These are phyloP conservation scores for Drosophila littoralis DNA, from an alignment of 1,140 invertebrate species.

Conservation along the genomic window DNA sequence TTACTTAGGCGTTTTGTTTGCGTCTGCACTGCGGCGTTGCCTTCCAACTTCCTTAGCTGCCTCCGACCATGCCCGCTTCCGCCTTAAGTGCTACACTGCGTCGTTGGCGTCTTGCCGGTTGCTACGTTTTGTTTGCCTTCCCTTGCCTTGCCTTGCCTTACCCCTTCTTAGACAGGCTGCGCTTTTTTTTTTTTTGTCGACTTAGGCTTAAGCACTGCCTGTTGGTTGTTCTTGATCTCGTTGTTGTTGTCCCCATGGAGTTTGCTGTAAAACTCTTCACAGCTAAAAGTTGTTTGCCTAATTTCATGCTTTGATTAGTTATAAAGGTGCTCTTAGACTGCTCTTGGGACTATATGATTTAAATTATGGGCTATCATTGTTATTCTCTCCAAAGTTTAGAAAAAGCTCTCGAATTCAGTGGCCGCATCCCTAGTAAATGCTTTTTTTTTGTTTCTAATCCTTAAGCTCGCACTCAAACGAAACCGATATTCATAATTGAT, in stretches of 20 bases:
- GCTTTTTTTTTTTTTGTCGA: conserved; percentile 40
- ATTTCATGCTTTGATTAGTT: conserved; percentile 78
- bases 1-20: conserved; percentile 83
- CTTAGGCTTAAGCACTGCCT: conserved; percentile 28
- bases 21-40: conserved; percentile 74
- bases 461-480: too few species aligned
- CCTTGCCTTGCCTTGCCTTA: conserved; percentile 17
- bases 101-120: conserved; percentile 31
- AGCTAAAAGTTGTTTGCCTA: conserved; percentile 68
- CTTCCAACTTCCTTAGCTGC: conserved; percentile 19
- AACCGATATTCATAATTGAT: too few species aligned
- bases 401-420: too few species aligned
- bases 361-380: too few species aligned
- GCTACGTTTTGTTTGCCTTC: conserved; percentile 55
- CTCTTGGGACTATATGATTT: background rate
- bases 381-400: too few species aligned
- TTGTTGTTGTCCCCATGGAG: conserved; percentile 29
- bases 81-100: conserved; percentile 61
- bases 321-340: conserved; percentile 35
- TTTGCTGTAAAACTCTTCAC: conserved; percentile 17
- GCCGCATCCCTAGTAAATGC: too few species aligned
- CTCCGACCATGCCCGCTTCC: too few species aligned
- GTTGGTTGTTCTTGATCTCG: conserved; percentile 30
- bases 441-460: too few species aligned
- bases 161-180: conserved; percentile 27